phyloP scores from a whole-genome alignment of 2,113 vertebrate species.

The Calcarius ornatus region DNA sequence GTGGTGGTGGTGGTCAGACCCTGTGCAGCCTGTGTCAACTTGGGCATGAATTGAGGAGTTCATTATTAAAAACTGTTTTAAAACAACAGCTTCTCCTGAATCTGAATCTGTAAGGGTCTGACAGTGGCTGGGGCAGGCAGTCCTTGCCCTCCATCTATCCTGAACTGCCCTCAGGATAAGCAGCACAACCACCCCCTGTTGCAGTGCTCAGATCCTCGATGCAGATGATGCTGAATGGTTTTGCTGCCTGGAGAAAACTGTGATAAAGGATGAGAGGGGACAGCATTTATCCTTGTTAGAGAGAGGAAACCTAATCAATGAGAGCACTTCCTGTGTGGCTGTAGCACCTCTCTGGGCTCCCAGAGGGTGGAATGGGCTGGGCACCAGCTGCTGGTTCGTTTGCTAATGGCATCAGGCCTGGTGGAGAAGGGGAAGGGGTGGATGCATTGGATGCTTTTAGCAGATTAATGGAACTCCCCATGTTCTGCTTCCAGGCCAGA shows the following conservation, averaged over 20 bases:
- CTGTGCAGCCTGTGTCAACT: rapidly evolving
- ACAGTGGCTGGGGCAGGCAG: not conserved
- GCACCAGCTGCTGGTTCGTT: not conserved
- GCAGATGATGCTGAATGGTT: not conserved
- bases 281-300: not conserved
- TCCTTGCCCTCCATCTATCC: not conserved
- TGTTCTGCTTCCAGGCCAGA: slow-evolving; percentile 82
- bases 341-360: not conserved
- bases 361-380: not conserved
- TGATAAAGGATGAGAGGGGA: not conserved
- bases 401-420: not conserved
- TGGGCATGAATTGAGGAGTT: not conserved
- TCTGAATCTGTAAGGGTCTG: not conserved
- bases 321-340: not conserved
- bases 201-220: rapidly evolving
- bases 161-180: not conserved
- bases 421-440: not conserved
- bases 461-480: not conserved
- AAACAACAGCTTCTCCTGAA: not conserved
- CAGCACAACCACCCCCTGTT: not conserved
- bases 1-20: not conserved
- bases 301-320: not conserved
- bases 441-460: not conserved
- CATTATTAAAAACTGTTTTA: not conserved
- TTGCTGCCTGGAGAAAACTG: not conserved